Base-by-base conservation (phyloP, 2,888 invertebrate species). In the Scrobipalpa atriplicella region DNA sequence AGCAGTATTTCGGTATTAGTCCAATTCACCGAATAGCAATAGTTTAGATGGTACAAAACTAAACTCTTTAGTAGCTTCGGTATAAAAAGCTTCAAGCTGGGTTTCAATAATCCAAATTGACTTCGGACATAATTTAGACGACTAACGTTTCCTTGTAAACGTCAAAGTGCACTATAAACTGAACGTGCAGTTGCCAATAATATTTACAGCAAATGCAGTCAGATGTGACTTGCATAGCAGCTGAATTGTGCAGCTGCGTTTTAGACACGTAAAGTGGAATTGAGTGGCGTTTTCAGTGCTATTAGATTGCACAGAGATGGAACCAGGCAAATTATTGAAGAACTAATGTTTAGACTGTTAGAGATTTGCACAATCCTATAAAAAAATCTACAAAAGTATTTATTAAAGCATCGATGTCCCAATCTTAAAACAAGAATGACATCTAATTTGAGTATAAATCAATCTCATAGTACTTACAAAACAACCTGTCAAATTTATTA, bases 211-310 rank as follows among this genome's bases (percentile, higher is more conserved):
- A n/a, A 56, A 21, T 21, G 54, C 54, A 21, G 19, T 21, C 21
- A 21, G 11, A 56, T 56, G 19, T 16, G 8, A 19, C 7, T 21
- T 21, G 13, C 1, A 10, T 56, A 21, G 54, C 54, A 56, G 54
- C 29, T 29, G 21, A 19, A 29, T 56, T 13, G 11, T 56, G 13
- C 54, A 56, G 54, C 54, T 56, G 54, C 21, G 54, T 10, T 11
- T 56, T 29, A 2, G 54, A 29, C 54, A 56, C 54, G 19, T 21
- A 56, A 56, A 56, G 11, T 21, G 54, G 54, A 56, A 56, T 56
- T 13, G 54, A 21, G 54, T 56, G 54, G 54, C 21, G 18, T 21
- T 21, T 21, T 3, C 21, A 56, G 21, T 47, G 54, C 21, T 19
- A 56, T 56, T 52, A 52, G 19, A 21, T 2, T 13, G 13, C n/a